phyloP scores from a whole-genome alignment of 2,797 vertebrate genomes.

The Cuculus canorus region DNA sequence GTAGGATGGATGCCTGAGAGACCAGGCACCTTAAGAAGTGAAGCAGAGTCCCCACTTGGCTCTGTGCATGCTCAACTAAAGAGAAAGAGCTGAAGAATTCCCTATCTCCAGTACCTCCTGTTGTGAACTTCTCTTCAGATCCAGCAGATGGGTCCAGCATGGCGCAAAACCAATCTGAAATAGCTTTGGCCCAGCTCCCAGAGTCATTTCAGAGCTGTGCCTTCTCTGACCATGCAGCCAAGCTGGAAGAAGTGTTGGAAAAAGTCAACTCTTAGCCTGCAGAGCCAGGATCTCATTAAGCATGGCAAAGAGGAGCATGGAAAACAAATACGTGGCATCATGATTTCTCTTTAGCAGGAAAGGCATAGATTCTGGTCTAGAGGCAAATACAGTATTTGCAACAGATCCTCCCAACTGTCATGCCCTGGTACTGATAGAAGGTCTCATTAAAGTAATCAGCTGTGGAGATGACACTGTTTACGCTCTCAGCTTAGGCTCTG shows the following conservation, averaged over 20 bases:
- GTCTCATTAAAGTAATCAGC: conserved; percentile 1
- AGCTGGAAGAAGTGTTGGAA: neutral
- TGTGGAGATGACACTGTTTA: neutral
- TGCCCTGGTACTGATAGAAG: neutral
- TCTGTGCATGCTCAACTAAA: neutral
- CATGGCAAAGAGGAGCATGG: neutral
- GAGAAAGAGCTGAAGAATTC: neutral
- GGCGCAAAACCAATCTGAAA: neutral
- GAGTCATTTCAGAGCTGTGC: neutral
- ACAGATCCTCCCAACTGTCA: neutral
- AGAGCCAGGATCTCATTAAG: conserved; percentile 13
- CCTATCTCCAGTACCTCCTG: neutral
- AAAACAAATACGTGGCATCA: conserved; percentile 21
- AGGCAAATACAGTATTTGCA: neutral
- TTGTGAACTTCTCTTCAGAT: neutral
- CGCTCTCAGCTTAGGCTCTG: neutral
- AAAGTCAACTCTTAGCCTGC: neutral
- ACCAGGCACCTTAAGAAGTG: neutral
- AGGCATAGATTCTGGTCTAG: neutral
- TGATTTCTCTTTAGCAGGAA: neutral
- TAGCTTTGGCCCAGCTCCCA: neutral
- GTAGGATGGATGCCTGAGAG: neutral
- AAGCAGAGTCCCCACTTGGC: neutral
- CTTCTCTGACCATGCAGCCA: neutral
- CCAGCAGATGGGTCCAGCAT: neutral